Conservation (phyloP, 2,888 invertebrate genomes). For the Pseudoips prasinana region DNA sequence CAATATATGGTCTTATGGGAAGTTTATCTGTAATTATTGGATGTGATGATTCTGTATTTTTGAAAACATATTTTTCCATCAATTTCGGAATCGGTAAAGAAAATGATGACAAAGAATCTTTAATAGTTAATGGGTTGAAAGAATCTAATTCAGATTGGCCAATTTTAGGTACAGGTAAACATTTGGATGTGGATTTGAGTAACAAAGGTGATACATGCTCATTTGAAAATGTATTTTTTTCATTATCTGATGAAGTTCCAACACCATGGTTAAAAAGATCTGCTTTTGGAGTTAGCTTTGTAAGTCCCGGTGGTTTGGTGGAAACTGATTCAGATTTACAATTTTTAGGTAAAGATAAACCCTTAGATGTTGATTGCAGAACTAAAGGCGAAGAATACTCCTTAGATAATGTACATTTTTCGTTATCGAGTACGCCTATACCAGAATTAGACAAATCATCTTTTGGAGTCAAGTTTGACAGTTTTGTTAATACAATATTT, state of each 20-base stretch:
- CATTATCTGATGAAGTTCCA: not conserved
- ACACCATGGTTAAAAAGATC: too few relatives aligned
- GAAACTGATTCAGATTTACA: too few relatives aligned
- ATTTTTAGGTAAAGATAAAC: too few relatives aligned
- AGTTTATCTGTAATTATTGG: too few relatives aligned
- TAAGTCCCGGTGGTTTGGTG: too few relatives aligned
- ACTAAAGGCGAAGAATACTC: conserved; percentile 7
- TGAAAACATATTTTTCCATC: not conserved
- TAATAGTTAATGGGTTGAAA: not conserved
- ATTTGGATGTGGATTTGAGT: conserved; percentile 4
- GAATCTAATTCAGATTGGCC: not conserved
- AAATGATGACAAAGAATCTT: not conserved
- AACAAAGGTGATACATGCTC: conserved; percentile 6
- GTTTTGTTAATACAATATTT: not conserved
- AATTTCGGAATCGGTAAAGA: not conserved
- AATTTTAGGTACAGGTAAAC: conserved; percentile 15
- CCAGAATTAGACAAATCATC: not conserved
- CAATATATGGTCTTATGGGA: too few relatives aligned
- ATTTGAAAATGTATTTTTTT: not conserved
- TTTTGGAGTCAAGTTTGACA: not conserved
- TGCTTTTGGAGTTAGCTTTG: too few relatives aligned
- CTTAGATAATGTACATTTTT: not conserved
- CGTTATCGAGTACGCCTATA: not conserved
- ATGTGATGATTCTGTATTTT: too few relatives aligned
- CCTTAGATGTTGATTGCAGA: conserved; percentile 4